These are phyloP conservation scores for Atethmia centrago DNA, from an alignment of 2,888 invertebrate genomes.

Conservation along the genomic window DNA sequence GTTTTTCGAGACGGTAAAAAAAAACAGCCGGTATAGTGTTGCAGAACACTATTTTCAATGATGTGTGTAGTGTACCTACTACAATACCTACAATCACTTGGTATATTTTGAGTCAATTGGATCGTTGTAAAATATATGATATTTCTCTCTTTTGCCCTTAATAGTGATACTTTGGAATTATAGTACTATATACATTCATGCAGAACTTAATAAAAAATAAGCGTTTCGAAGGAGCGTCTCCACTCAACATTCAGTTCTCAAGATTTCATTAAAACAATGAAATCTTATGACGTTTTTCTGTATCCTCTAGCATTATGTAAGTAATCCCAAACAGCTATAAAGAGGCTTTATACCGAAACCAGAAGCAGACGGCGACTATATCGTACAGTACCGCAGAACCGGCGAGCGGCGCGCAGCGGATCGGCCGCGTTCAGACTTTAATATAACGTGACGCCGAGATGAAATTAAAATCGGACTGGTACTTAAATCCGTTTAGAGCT, in stretches of 20 bases:
- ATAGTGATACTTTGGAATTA: no score
- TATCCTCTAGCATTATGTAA: constrained; percentile 34
- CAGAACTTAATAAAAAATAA: constrained; percentile 12
- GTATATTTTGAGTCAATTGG: background rate
- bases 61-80: background rate
- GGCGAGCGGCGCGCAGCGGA: background rate
- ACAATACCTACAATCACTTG: background rate
- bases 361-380: constrained; percentile 24
- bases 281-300: constrained; percentile 37
- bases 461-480: constrained; percentile 72
- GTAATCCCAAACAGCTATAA: constrained; percentile 49
- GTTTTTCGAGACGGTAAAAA: no score
- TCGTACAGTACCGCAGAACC: no score
- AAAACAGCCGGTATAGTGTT: no score
- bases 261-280: constrained; percentile 42
- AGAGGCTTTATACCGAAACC: constrained; percentile 32
- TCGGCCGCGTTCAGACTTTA: constrained; percentile 13
- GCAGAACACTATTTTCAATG: background rate
- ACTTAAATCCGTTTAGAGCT: constrained; percentile 72
- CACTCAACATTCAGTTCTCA: constrained; percentile 15
- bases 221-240: background rate
- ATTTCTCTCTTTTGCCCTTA: no score
- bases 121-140: no score
- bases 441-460: constrained; percentile 59
- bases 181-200: no score